A percentile compares a stretch with the other conserved stretches of the same genome.
Evolutionary conservation across 35 echinoderm and acorn worm species (phyloP).

Genomic region (Acanthaster planci): DNA sequence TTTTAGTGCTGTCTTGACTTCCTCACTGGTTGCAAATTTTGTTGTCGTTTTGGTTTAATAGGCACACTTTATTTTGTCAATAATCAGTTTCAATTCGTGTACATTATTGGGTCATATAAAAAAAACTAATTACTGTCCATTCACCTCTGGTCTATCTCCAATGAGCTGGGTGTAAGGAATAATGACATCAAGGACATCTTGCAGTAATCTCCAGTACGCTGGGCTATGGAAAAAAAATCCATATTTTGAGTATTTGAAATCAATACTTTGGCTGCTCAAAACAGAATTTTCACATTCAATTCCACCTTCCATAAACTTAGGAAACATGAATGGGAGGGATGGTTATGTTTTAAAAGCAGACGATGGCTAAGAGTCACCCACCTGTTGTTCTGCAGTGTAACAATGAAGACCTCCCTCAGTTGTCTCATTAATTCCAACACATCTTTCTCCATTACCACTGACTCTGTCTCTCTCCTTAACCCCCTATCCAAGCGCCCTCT

Average conservation of each 20-base stretch:
- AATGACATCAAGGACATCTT: not conserved
- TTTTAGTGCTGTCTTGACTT: too few relatives aligned
- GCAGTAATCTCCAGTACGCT: not conserved
- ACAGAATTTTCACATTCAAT: not conserved
- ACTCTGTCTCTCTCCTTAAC: not conserved
- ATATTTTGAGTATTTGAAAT: not conserved
- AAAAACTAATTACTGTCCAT: too few relatives aligned
- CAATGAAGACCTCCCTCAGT: slow-evolving; percentile 71
- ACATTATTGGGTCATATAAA: too few relatives aligned
- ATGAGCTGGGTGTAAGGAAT: not conserved
- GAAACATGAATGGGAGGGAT: not conserved
- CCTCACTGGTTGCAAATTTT: too few relatives aligned
- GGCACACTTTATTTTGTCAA: too few relatives aligned
- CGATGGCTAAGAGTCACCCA: slow-evolving; percentile 27
- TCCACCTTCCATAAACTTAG: not conserved
- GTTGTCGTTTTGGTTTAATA: too few relatives aligned
- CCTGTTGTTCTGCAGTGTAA: slow-evolving; percentile 87
- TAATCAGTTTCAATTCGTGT: too few relatives aligned
- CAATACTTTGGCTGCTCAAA: not conserved
- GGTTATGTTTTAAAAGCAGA: not conserved
- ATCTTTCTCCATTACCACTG: not conserved
- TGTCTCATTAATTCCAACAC: slow-evolving; percentile 54
- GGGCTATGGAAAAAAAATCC: not conserved
- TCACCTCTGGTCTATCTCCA: not conserved
- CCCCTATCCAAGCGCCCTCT: slow-evolving; percentile 24